A percentile compares a stretch with the other conserved stretches of the same genome.
phyloP scores from a whole-genome alignment of 2,888 invertebrate species.

The Antitype chi region DNA sequence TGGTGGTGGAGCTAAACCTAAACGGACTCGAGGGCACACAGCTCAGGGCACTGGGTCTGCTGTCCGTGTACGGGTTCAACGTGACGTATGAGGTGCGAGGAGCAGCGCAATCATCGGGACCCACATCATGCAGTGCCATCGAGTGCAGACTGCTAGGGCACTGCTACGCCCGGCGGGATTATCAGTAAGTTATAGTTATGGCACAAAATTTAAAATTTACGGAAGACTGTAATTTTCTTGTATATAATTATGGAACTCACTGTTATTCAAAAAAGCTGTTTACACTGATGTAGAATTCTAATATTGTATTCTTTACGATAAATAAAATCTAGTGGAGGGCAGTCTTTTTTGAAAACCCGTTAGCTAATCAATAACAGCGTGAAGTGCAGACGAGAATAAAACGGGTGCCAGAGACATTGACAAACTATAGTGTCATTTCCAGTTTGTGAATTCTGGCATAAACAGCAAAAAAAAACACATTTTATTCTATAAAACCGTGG shows the following conservation, averaged over 20 bases:
- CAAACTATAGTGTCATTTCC: slow-evolving; percentile 59
- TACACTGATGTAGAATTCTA: not conserved
- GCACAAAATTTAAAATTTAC: not conserved
- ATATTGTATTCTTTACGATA: not conserved
- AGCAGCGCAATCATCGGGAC: slow-evolving; percentile 85
- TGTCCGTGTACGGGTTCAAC: slow-evolving; percentile 98
- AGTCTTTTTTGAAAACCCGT: slow-evolving; percentile 60
- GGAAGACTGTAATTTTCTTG: not conserved
- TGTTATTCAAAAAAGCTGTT: not conserved
- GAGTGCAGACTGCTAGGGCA: slow-evolving; percentile 96
- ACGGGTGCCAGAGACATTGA: not conserved
- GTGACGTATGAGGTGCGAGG: slow-evolving; percentile 95
- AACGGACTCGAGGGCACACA: slow-evolving; percentile 95
- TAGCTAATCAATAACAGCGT: slow-evolving; percentile 71
- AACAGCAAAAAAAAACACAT: not conserved
- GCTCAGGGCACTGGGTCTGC: slow-evolving; percentile 94
- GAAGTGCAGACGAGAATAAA: slow-evolving; percentile 72
- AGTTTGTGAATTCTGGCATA: slow-evolving; percentile 63
- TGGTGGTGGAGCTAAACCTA: slow-evolving; percentile 95
- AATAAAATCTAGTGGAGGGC: not conserved
- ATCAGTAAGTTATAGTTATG: slow-evolving; percentile 91
- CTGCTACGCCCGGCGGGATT: slow-evolving; percentile 93
- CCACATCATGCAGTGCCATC: slow-evolving; percentile 93
- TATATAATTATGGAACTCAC: not conserved
- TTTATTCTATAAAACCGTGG: slow-evolving; percentile 37